Evolutionary conservation across 2,888 invertebrate genomes (phyloP).

Genomic region (Nemoura dubitans): DNA sequence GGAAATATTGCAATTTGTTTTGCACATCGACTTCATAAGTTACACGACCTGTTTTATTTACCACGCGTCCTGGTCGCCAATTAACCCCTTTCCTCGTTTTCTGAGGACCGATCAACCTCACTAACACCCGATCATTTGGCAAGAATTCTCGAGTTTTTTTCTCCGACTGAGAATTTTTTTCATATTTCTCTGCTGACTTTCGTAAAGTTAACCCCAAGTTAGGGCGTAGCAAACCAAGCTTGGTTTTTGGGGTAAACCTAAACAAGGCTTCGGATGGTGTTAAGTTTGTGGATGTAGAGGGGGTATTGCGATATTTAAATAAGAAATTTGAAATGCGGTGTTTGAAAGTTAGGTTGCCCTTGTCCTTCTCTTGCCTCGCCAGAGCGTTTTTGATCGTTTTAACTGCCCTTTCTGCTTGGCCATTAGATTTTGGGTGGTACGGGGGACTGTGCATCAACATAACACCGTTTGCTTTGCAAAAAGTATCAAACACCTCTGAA

Average conservation of each 20-base stretch:
- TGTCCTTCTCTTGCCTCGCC: background rate
- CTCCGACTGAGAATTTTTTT: too few species aligned
- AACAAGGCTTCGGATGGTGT: background rate
- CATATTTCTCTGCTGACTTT: background rate
- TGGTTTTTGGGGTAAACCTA: slow-evolving; percentile 13
- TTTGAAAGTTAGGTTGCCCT: background rate
- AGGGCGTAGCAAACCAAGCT: background rate
- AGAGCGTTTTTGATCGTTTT: slow-evolving; percentile 35
- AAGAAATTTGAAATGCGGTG: slow-evolving; percentile 26
- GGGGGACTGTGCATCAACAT: slow-evolving; percentile 16
- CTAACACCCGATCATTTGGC: too few species aligned
- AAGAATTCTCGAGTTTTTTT: too few species aligned
- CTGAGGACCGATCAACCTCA: too few species aligned
- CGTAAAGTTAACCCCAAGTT: background rate
- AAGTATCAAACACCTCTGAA: slow-evolving; percentile 29
- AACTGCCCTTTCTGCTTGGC: slow-evolving; percentile 42
- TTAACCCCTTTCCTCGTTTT: too few species aligned
- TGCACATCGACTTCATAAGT: too few species aligned
- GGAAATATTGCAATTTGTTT: too few species aligned
- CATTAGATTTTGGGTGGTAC: slow-evolving; percentile 42
- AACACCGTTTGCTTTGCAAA: slow-evolving; percentile 35
- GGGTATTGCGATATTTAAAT: slow-evolving; percentile 8
- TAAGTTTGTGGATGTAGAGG: slow-evolving; percentile 24
- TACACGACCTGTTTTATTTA: too few species aligned
- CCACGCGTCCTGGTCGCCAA: too few species aligned